phyloP scores from a whole-genome alignment of 1,140 invertebrate genomes.

The Diplogasteroides magnus region DNA sequence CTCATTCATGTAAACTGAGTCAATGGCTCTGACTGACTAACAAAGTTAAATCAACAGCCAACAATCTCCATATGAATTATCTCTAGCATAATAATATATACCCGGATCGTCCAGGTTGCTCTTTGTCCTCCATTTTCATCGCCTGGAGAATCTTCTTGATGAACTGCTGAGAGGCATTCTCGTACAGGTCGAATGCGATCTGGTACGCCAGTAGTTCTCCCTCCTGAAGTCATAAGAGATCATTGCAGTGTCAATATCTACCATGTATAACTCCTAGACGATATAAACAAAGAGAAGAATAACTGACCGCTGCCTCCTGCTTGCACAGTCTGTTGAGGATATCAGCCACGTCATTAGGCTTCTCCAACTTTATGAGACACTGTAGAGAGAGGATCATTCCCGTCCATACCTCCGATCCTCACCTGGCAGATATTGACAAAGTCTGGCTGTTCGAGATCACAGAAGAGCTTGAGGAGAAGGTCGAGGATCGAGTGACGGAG shows the following conservation, averaged over 20 bases:
- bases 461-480: conserved; percentile 39
- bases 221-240: too few relatives aligned
- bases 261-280: too few relatives aligned
- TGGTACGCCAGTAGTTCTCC: conserved; percentile 87
- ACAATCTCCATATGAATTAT: too few relatives aligned
- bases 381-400: conserved; percentile 3
- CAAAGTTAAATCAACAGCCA: too few relatives aligned
- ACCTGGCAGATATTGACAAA: conserved; percentile 44
- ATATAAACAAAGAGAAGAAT: too few relatives aligned
- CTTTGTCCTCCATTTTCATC: conserved; percentile 60
- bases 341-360: conserved; percentile 41
- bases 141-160: conserved; percentile 78
- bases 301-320: neutral
- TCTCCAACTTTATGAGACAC: conserved; percentile 50
- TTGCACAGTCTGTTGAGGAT: conserved; percentile 34
- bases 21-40: too few relatives aligned
- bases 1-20: too few relatives aligned
- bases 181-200: conserved; percentile 97
- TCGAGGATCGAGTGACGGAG: conserved; percentile 40
- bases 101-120: conserved; percentile 3
- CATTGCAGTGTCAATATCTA: too few relatives aligned
- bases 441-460: conserved; percentile 37
- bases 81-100: too few relatives aligned
- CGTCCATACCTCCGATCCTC: neutral
- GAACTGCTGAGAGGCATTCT: conserved; percentile 97